Evolutionary conservation across 2,113 vertebrate species (phyloP), one percentile per base, ranked within the genome.

Genomic region (Eudyptes chrysolophus): DNA sequence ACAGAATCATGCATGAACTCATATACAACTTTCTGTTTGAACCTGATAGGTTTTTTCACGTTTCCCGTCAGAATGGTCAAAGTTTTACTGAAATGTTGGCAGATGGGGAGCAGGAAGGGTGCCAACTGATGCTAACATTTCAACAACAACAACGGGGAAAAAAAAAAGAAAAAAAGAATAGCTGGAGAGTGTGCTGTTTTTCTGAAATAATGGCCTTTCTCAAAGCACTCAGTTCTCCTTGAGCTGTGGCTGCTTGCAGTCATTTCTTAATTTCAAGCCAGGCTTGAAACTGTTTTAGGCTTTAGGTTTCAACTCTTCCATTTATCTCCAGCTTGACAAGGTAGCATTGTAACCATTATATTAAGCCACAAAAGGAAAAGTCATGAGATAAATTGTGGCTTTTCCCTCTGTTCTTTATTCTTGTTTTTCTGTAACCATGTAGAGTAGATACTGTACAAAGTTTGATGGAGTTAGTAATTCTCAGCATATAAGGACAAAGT

Each of bases 251-350:
- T 82, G 65, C 57, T 87, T 92, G 76, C 65, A 94, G 69, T 57
- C 29, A 3, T 78, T 89, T 57, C 72, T 82, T 75, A 75, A 55
- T 15, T 42, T 42, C 6, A 15, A 89, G 81, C 36, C 40, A 76
- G 77, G 34, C 61, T 94, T 68, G 76, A 94, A 89, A 38, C 46
- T 22, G 29, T 78, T 90, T 68, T 24, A 60, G 61, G 44, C 52
- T 94, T 86, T 82, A 70, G n/a, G 34, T 72, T 88, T 86, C 83
- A 88, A 62, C 79, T 58, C 83, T 76, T 94, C 72, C 65, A 87
- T 94, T 95, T 87, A 79, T 92, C 69, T 94, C 52, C 69, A 91
- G 44, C 40, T 62, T 87, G 92, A 87, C 86, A 79, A 92, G 69
- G 80, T 76, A 79, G 49, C 74, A 16, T 62, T 49, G 65, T 79